These are phyloP conservation scores for Chaetodon trifascialis DNA, from an alignment of 2,113 vertebrate genomes.

Conservation along the genomic window DNA sequence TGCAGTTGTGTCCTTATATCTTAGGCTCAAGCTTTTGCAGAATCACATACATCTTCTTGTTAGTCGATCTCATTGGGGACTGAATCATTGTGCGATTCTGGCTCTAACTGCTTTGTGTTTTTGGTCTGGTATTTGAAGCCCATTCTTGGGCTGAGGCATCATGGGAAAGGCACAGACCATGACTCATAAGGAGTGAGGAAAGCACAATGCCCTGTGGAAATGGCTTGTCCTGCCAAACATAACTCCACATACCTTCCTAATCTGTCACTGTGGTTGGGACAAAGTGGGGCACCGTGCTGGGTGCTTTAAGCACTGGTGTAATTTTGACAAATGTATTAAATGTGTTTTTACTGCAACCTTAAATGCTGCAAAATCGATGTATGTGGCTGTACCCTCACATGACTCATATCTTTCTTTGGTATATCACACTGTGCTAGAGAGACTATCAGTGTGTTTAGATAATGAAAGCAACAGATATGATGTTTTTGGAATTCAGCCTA, in stretches of 20 bases:
- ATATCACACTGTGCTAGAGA: not conserved
- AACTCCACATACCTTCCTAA: slow-evolving; percentile 60
- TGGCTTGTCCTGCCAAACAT: slow-evolving; percentile 48
- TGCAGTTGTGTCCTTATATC: not conserved
- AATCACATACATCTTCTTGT: not conserved
- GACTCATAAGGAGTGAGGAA: slow-evolving; percentile 69
- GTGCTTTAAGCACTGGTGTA: slow-evolving; percentile 3
- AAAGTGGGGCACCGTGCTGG: slow-evolving; percentile 17
- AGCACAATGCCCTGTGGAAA: slow-evolving; percentile 65
- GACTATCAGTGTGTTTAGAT: not conserved
- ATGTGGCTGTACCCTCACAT: slow-evolving; percentile 3
- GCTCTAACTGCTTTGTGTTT: slow-evolving; percentile 5
- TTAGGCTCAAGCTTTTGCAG: not conserved
- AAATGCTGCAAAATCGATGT: not conserved
- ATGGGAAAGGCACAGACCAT: slow-evolving; percentile 67
- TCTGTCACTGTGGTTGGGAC: slow-evolving; percentile 44
- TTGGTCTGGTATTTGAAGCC: slow-evolving; percentile 60
- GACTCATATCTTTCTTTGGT: not conserved
- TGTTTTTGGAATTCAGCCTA: not conserved
- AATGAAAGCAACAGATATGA: slow-evolving; percentile 1
- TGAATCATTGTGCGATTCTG: slow-evolving; percentile 15
- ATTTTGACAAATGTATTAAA: slow-evolving; percentile 1
- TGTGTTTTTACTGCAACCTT: not conserved
- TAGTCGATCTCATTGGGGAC: not conserved
- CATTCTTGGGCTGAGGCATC: slow-evolving; percentile 48